These are phyloP conservation scores for Microchrysa polita DNA, from an alignment of 2,888 invertebrate species.

Conservation along the genomic window DNA sequence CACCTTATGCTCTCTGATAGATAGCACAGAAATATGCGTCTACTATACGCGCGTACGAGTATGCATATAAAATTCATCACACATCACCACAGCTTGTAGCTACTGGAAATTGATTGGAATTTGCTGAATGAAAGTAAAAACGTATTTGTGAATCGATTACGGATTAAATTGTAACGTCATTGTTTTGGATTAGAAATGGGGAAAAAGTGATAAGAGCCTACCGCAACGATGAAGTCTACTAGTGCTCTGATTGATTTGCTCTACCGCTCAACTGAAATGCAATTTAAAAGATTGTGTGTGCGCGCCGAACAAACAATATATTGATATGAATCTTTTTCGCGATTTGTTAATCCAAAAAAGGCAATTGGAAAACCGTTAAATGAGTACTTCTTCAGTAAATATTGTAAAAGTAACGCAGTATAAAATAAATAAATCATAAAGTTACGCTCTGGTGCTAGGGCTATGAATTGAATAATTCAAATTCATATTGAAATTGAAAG, in stretches of 20 bases:
- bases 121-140: constrained; percentile 35
- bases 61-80: no score
- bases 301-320: no score
- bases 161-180: constrained; percentile 35
- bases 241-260: constrained; percentile 14
- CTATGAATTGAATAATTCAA: no score
- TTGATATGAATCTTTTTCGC: constrained; percentile 5
- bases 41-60: no score
- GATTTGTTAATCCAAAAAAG: neutral
- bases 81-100: neutral
- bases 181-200: constrained; percentile 26
- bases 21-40: neutral
- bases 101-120: constrained; percentile 26
- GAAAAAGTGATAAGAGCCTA: constrained; percentile 7
- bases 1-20: no score
- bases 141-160: constrained; percentile 33
- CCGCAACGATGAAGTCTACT: neutral
- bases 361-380: constrained; percentile 1
- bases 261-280: neutral
- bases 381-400: constrained; percentile 3
- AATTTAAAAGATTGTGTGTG: neutral
- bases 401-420: neutral
- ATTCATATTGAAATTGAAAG: no score
- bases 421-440: neutral
- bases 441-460: no score